Conservation (phyloP, 2,888 invertebrate genomes). For the Acleris literana region DNA sequence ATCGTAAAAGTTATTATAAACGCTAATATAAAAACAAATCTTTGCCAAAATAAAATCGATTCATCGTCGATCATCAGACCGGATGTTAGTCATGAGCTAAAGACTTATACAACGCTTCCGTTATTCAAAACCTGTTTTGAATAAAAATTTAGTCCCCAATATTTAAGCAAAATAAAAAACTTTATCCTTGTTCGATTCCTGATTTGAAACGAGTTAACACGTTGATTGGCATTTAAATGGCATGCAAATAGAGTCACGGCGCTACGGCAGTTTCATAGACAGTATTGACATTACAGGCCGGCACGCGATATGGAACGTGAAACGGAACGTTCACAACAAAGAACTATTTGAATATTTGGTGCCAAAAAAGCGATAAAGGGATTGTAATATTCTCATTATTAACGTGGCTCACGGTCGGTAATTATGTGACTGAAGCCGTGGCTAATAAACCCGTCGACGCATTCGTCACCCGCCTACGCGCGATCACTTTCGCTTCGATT, state of each 20-base stretch:
- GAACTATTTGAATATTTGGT: slow-evolving; percentile 24
- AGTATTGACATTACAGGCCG: slow-evolving; percentile 27
- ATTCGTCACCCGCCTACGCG: slow-evolving; percentile 58
- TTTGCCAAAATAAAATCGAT: slow-evolving; percentile 20
- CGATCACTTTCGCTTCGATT: slow-evolving; percentile 51
- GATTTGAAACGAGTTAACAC: slow-evolving; percentile 13
- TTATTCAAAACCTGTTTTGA: slow-evolving; percentile 8
- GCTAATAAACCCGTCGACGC: slow-evolving; percentile 57
- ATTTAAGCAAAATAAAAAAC: not conserved
- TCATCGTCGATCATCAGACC: slow-evolving; percentile 22
- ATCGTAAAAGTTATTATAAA: slow-evolving; percentile 32
- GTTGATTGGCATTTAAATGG: slow-evolving; percentile 20
- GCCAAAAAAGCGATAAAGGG: slow-evolving; percentile 47
- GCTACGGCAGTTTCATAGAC: slow-evolving; percentile 25
- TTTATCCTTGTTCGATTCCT: not conserved
- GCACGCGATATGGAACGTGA: slow-evolving; percentile 28
- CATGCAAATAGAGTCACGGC: slow-evolving; percentile 24
- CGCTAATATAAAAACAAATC: slow-evolving; percentile 7
- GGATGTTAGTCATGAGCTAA: slow-evolving; percentile 8
- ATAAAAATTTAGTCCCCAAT: slow-evolving; percentile 6
- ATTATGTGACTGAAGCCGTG: slow-evolving; percentile 65
- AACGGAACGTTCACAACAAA: slow-evolving; percentile 20
- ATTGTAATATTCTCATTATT: slow-evolving; percentile 42
- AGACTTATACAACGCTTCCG: slow-evolving; percentile 12
- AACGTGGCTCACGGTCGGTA: slow-evolving; percentile 51